A percentile compares a stretch with the other conserved stretches of the same genome.
Evolutionary conservation across 1,140 invertebrate genomes (phyloP).

Genomic region (Megalopta genalis): DNA sequence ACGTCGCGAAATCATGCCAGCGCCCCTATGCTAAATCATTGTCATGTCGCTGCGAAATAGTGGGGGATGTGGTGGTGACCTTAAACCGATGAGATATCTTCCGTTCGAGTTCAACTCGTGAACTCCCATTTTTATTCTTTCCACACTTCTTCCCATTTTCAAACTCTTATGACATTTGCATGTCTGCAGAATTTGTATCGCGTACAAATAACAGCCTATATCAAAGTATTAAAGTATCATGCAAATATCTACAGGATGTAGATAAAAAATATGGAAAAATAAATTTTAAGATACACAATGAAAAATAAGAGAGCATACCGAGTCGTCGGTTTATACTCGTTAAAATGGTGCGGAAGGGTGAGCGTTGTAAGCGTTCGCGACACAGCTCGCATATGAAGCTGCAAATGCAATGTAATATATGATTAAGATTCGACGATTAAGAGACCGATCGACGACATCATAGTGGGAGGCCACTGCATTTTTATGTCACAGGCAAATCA

Average conservation of each 20-base stretch:
- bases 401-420: constrained; percentile 38
- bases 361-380: background rate
- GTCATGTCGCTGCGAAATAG: background rate
- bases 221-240: too few species aligned
- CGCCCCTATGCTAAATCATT: background rate
- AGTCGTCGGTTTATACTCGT: constrained; percentile 21
- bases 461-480: constrained; percentile 24
- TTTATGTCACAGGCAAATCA: constrained; percentile 1
- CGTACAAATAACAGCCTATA: too few species aligned
- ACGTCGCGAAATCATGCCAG: background rate
- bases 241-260: too few species aligned
- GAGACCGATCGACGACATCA: background rate
- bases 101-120: background rate
- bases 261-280: too few species aligned
- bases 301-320: too few species aligned
- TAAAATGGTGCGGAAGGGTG: constrained; percentile 12
- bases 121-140: too few species aligned
- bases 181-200: too few species aligned
- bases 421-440: constrained; percentile 54
- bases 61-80: background rate
- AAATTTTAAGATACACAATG: too few species aligned
- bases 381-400: constrained; percentile 7
- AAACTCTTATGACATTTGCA: too few species aligned
- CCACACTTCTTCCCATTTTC: too few species aligned
- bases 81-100: background rate